Percentiles rank a stretch among this genome's conserved stretches.
Evolutionary conservation across 2,113 vertebrate species (phyloP).

Genomic region (Murina feae): DNA sequence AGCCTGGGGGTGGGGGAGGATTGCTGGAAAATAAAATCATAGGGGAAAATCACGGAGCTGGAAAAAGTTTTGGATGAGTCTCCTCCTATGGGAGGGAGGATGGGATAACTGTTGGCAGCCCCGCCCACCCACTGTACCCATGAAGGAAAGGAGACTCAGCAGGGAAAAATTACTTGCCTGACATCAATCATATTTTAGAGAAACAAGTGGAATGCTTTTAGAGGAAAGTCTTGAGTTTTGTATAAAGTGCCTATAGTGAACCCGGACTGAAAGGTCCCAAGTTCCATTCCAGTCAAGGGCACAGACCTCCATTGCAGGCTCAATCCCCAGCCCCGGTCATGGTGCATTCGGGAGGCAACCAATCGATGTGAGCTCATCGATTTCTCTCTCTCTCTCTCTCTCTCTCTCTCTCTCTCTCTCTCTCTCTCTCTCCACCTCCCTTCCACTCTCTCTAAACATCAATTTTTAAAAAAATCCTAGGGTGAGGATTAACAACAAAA

Average conservation of each 20-base stretch:
- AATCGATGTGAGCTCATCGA: no score
- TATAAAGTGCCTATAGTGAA: background rate
- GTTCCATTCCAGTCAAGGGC: no score
- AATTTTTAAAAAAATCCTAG: no score
- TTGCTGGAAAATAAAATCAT: background rate
- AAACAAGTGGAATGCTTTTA: background rate
- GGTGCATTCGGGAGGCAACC: no score
- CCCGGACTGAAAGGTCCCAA: no score
- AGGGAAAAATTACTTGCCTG: background rate
- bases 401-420: no score
- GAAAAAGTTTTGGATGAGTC: background rate
- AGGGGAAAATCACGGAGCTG: constrained; percentile 12
- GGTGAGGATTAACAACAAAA: no score
- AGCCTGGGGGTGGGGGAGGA: background rate
- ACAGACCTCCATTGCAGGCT: no score
- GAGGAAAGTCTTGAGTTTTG: background rate
- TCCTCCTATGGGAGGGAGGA: background rate
- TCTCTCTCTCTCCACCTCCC: no score
- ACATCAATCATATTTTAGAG: background rate
- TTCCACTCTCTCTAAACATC: no score
- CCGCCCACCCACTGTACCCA: background rate
- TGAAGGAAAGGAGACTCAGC: background rate
- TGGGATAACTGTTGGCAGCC: background rate
- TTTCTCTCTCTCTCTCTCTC: no score
- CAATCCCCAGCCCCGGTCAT: no score